Evolutionary conservation across 2,113 vertebrate species (phyloP).

Genomic region (Donacobius atricapilla): DNA sequence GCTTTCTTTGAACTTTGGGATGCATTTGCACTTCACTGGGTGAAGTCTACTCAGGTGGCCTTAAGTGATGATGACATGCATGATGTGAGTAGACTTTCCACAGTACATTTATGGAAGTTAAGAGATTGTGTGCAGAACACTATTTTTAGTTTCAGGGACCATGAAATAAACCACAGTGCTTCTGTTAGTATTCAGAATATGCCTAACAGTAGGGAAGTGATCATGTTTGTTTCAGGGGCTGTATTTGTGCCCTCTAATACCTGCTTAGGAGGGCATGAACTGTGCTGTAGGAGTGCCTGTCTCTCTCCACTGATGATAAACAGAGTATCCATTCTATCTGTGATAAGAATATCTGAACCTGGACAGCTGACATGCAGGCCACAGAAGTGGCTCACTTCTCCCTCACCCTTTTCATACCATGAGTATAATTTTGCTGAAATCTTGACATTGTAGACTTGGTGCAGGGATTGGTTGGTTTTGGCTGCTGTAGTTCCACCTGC

Average conservation of each 20-base stretch:
- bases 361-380: background rate
- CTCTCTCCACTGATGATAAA: background rate
- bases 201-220: background rate
- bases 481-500: background rate
- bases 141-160: background rate
- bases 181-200: background rate
- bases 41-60: slow-evolving; percentile 80
- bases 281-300: background rate
- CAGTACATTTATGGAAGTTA: background rate
- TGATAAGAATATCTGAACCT: background rate
- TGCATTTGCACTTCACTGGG: slow-evolving; percentile 78
- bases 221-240: background rate
- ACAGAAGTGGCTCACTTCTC: background rate
- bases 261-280: background rate
- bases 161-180: background rate
- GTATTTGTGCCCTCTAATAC: background rate
- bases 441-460: background rate
- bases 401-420: background rate
- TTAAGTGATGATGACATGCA: slow-evolving; percentile 77
- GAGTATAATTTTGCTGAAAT: background rate
- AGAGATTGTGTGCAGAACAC: background rate
- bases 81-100: slow-evolving; percentile 59
- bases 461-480: background rate
- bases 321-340: background rate
- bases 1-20: slow-evolving; percentile 91